These are phyloP conservation scores for Lithophane leautieri DNA, from an alignment of 2,888 invertebrate species.

Conservation along the genomic window DNA sequence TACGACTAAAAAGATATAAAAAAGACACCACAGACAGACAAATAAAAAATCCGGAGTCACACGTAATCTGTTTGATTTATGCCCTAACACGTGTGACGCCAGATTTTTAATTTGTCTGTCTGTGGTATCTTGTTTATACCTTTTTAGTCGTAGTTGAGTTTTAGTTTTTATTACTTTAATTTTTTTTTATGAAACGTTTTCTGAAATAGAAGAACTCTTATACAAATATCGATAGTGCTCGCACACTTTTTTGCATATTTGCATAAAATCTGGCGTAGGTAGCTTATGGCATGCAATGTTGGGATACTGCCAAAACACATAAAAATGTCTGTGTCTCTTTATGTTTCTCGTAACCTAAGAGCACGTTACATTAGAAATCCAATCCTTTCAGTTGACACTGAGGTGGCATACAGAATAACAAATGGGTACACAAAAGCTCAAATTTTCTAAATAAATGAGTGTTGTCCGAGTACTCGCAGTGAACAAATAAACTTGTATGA, in stretches of 20 bases:
- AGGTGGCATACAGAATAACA: constrained; percentile 25
- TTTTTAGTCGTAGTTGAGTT: no score
- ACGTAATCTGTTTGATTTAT: no score
- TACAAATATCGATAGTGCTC: background rate
- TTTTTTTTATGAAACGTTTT: no score
- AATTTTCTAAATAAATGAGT: constrained; percentile 18
- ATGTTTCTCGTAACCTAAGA: background rate
- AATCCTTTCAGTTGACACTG: constrained; percentile 35
- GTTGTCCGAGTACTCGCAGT: constrained; percentile 4
- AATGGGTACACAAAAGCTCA: background rate
- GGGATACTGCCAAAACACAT: background rate
- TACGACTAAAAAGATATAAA: no score
- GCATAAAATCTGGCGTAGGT: background rate
- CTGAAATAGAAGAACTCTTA: background rate
- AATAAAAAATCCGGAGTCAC: no score
- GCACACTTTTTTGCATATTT: no score
- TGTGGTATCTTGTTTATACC: no score
- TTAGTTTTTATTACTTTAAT: no score
- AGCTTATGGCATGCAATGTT: background rate
- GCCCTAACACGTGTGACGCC: no score
- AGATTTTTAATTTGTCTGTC: no score
- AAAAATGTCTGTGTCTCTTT: constrained; percentile 23
- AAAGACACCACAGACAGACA: no score
- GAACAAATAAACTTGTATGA: constrained; percentile 4
- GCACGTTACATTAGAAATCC: constrained; percentile 8